These are phyloP conservation scores for Zaprionus tsacasi DNA, from an alignment of 1,140 invertebrate species.

Conservation along the genomic window DNA sequence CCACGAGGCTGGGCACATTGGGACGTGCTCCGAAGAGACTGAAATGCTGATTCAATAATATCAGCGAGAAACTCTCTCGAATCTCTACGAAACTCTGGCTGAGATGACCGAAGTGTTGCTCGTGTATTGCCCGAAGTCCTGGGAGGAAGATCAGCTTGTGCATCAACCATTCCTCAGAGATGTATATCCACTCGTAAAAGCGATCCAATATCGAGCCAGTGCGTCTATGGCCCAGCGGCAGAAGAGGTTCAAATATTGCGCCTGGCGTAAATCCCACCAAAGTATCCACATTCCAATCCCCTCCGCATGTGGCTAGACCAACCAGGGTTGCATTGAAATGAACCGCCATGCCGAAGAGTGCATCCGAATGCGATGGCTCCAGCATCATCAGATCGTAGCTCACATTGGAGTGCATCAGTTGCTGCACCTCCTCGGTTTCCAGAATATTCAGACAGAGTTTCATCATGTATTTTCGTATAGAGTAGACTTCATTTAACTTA, in stretches of 20 bases:
- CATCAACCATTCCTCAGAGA: constrained; percentile 65
- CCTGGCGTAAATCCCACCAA: constrained; percentile 36
- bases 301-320: constrained; percentile 48
- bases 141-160: constrained; percentile 43
- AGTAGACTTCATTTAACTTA: constrained; percentile 34
- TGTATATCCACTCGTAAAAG: constrained; percentile 48
- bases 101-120: constrained; percentile 62
- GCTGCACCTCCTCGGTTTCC: constrained; percentile 35
- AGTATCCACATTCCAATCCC: constrained; percentile 57
- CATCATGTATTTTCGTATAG: constrained; percentile 32
- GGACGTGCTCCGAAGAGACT: constrained; percentile 54
- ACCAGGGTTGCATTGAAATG: constrained; percentile 59
- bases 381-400: constrained; percentile 58
- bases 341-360: constrained; percentile 44
- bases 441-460: constrained; percentile 45
- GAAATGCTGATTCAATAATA: constrained; percentile 74
- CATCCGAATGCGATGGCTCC: constrained; percentile 46
- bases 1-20: constrained; percentile 64
- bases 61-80: constrained; percentile 52
- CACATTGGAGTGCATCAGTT: constrained; percentile 37
- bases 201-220: constrained; percentile 36
- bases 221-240: background rate
- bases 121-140: constrained; percentile 31
- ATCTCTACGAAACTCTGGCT: constrained; percentile 38
- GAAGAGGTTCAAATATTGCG: constrained; percentile 39